Percentiles rank a stretch among this genome's conserved stretches.
Evolutionary conservation across 2,888 invertebrate genomes (phyloP).

Genomic region (Julus scandinavius): DNA sequence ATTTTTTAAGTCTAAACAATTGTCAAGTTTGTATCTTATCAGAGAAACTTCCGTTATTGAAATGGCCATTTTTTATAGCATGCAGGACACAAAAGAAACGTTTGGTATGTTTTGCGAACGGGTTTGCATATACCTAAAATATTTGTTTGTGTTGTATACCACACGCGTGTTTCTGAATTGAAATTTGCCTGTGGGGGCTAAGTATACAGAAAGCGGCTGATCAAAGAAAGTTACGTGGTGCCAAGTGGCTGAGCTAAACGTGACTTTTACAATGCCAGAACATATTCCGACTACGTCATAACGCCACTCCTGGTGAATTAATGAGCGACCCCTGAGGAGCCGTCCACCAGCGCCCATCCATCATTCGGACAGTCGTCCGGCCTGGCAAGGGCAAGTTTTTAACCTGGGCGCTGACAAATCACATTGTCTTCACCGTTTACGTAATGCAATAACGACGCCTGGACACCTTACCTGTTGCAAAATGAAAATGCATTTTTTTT

Average conservation of each 20-base stretch:
- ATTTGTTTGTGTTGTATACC: conserved; percentile 14
- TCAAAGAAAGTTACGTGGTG: conserved; percentile 33
- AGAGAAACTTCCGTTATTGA: conserved; percentile 2
- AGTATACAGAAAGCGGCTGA: conserved; percentile 15
- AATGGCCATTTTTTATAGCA: not conserved
- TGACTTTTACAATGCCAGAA: conserved; percentile 48
- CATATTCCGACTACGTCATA: conserved; percentile 28
- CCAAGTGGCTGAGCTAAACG: conserved; percentile 42
- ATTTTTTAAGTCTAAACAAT: not conserved
- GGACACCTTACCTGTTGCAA: conserved; percentile 7
- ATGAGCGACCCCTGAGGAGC: conserved; percentile 49
- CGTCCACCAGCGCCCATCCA: conserved; percentile 17
- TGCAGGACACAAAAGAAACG: not conserved
- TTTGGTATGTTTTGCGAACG: not conserved
- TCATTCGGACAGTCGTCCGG: conserved; percentile 47
- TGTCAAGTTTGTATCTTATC: not conserved
- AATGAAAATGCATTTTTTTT: conserved; percentile 31
- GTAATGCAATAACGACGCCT: not conserved
- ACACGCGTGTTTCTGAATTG: not conserved
- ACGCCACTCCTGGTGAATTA: conserved; percentile 48
- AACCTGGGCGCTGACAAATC: conserved; percentile 40
- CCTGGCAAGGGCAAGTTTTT: conserved; percentile 22
- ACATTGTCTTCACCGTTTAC: conserved; percentile 43
- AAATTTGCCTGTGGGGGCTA: not conserved
- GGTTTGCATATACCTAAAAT: not conserved